Evolutionary conservation across 2,888 invertebrate genomes (phyloP), one percentile per base, ranked within the genome.

Genomic region (Pandemis cinnamomeana): DNA sequence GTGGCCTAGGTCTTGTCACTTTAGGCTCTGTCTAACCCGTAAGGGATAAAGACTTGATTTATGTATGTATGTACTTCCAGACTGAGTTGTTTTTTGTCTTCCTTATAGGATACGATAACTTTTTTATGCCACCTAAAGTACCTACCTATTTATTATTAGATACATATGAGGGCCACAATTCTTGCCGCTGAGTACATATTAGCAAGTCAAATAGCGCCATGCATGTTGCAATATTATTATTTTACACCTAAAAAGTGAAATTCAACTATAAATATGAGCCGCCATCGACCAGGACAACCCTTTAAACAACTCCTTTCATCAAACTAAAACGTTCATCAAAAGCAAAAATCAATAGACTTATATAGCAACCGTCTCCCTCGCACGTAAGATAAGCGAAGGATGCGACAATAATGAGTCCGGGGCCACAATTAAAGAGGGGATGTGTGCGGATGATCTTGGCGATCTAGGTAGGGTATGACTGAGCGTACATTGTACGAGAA

Each of bases 391-490:
- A 93, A 93, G 89, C 83, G 87, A 89, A 91, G 91, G 91, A 91
- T 90, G 89, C 88, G 86, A 88, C 87, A 87, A 89, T 93, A 93
- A 94, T 93, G 92, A 93, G 87, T 88, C 91, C 89, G 91, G 91
- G 90, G 87, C 86, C 90, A 91, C 93, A 93, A 93, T 94, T 93
- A 93, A 86, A 90, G 83, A 89, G 92, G 93, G 92, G 92, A 93
- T 91, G 91, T 92, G 86, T 88, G 92, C 87, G 86, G 88, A 85
- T 87, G 92, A 93, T 94, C 94, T 94, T 93, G 85, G 90, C 89
- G 87, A 83, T 89, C 87, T 86, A 86, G 67, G 71, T 71, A 63
- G 79, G 78, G 83, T 80, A 78, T 75, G 81, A 74, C 71, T 67
- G 53, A 71, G 70, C 66, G 82, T 84, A 80, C 80, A 80, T 63